Conservation (phyloP, 2,113 vertebrate genomes). For the Centropus unirufus region DNA sequence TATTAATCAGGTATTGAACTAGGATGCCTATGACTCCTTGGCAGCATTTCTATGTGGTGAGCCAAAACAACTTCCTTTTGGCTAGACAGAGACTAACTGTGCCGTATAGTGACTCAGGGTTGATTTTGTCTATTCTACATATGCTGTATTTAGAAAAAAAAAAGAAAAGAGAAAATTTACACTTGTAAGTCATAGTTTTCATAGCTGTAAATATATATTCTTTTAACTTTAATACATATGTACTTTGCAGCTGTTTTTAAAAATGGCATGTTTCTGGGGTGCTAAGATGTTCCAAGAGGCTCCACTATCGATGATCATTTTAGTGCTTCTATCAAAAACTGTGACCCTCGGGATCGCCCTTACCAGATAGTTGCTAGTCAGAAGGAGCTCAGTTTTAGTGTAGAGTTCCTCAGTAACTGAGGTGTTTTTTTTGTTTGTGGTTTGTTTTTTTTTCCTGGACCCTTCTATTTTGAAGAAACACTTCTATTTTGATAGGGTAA, state of each 20-base stretch:
- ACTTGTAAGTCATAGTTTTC: neutral
- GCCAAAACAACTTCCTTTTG: neutral
- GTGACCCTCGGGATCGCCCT: neutral
- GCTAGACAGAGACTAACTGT: neutral
- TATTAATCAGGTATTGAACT: constrained; percentile 13
- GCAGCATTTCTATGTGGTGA: neutral
- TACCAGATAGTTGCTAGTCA: neutral
- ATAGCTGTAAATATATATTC: accelerated
- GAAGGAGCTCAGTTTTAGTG: neutral
- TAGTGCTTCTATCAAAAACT: neutral
- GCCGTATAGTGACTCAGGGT: neutral
- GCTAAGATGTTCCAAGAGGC: neutral
- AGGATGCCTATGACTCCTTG: neutral
- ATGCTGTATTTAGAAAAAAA: neutral
- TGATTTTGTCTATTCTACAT: neutral
- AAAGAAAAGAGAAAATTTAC: neutral
- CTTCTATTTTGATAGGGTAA: neutral
- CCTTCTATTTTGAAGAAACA: neutral
- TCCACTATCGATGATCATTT: neutral
- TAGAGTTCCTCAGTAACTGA: neutral
- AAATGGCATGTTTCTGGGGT: neutral
- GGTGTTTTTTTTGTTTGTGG: neutral
- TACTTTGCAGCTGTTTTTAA: neutral
- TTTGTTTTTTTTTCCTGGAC: too few relatives aligned
- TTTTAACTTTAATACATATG: neutral